Evolutionary conservation across 2,797 vertebrate species (phyloP), one percentile per base, ranked within the genome.

Genomic region (Melanogrammus aeglefinus): DNA sequence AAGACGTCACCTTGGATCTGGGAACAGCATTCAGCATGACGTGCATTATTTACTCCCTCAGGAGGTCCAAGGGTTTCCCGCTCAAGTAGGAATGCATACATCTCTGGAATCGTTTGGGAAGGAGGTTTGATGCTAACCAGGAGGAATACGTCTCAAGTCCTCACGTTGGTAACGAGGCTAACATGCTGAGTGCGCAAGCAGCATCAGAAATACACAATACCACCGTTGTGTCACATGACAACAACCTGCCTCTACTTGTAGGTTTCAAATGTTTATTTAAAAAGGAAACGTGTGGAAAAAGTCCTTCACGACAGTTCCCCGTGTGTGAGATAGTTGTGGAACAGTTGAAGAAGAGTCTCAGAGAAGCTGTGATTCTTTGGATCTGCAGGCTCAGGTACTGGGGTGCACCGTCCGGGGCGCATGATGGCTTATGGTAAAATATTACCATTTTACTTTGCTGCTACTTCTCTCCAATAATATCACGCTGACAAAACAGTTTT

Each of bases 71-170:
- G 57, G 0, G 57, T n/a, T 69, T 9, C 8, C n/a, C 7, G 21
- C 21, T 24, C 57, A n/a, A 63, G 57, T 9, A 24, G 8, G 57
- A 63, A 24, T 63, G 57, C 21, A 63, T 6, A n/a, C 0, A 18
- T 51, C 47, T 51, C 5, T 51, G 16, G 14, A 51, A 51, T 51
- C 47, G 18, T 51, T 63, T 4, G 8, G 51, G 57, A 21, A 63
- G 57, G 57, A 63, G 57, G 57, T 63, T 63, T 63, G 57, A 63
- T 63, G 57, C 57, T 63, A n/a, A 63, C 57, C 57, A 63, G n/a
- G 7, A n/a, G 1, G n/a, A 63, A 63, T 8, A 24, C 9, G 21
- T 13, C 21, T 69, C 2, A 12, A 10, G 63, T 69, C 6, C 63
- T 69, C 63, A 69, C 1, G 21, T n/a, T n/a, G 3, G 57, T n/a